These are phyloP conservation scores for Scomber colias DNA, from an alignment of 2,113 vertebrate genomes.

Conservation along the genomic window DNA sequence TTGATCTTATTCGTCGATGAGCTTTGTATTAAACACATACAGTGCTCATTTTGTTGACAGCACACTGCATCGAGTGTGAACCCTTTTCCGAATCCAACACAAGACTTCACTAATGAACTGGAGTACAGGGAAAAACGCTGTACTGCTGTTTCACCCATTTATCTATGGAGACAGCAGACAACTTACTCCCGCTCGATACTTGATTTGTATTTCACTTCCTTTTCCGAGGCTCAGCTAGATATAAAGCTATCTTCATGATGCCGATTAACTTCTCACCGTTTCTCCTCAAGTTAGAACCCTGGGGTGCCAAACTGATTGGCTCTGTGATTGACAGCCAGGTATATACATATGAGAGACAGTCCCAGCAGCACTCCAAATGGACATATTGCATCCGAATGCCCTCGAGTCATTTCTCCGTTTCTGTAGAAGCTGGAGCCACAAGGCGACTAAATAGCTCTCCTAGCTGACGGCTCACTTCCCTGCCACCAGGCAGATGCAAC, in stretches of 20 bases:
- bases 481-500: slow-evolving; percentile 50
- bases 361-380: slow-evolving; percentile 34
- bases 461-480: slow-evolving; percentile 38
- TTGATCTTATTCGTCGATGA: not conserved
- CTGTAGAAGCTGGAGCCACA: slow-evolving; percentile 13
- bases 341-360: slow-evolving; percentile 5
- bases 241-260: slow-evolving; percentile 18
- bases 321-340: slow-evolving; percentile 60
- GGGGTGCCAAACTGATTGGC: slow-evolving; percentile 49
- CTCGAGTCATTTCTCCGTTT: slow-evolving; percentile 47
- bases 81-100: not conserved
- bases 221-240: not conserved
- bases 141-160: not conserved
- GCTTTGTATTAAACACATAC: not conserved
- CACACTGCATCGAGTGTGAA: slow-evolving; percentile 19
- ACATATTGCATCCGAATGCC: slow-evolving; percentile 40
- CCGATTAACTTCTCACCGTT: slow-evolving; percentile 16
- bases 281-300: slow-evolving; percentile 8
- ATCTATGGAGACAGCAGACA: slow-evolving; percentile 16
- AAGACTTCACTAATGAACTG: slow-evolving; percentile 4
- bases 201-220: slow-evolving; percentile 20
- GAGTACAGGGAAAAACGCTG: not conserved
- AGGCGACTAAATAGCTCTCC: slow-evolving; percentile 47
- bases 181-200: not conserved
- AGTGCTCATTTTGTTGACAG: slow-evolving; percentile 17